Base-by-base conservation (phyloP, 2,888 invertebrate genomes). In the Myopa testacea region DNA sequence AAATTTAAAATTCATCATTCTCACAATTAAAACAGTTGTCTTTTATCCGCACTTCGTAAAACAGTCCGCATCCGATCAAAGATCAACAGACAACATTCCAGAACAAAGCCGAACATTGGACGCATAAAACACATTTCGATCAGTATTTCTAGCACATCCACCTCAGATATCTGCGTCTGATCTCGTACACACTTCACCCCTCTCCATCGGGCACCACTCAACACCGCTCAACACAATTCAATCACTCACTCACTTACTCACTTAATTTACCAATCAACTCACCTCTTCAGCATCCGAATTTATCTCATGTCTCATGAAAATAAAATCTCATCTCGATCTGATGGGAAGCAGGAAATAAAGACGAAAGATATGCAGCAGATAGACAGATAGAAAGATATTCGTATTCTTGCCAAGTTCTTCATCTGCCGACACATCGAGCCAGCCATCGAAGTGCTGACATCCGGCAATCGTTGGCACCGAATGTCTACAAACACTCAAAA, bases 71-170 rank as follows among this genome's bases (percentile, higher is more conserved):
- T 62, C 16, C 19, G 19, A 62, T 7, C 62, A n/a, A n/a, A 62
- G 16, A 0, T 26, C 2, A 62, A 19, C 62, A 62, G 26, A 62
- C 5, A n/a, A n/a, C 19, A 19, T 26, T 62, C n/a, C 19, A n/a
- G 19, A n/a, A n/a, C 62, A n/a, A 26, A 62, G 45, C 10, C 45
- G 45, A 1, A 45, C 45, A 45, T 45, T 45, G 45, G 3, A 45
- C 45, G 69, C 50, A 74, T 74, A 69, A 69, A 78, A 74, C 78
- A 75, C 62, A 50, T 68, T 65, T 60, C 19, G 71, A 40, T 19
- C 19, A 60, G 40, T 65, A 45, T 58, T 26, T 76, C 60, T 19
- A 71, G 62, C 38, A 67, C 67, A 50, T 14, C 63, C 19, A 58
- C 70, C 26, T 40, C 34, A 50, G 26, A 55, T 52, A 19, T 19